Evolutionary conservation across 1,140 invertebrate species (phyloP), one percentile per base, ranked within the genome.

Genomic region (Antheraea mylitta): DNA sequence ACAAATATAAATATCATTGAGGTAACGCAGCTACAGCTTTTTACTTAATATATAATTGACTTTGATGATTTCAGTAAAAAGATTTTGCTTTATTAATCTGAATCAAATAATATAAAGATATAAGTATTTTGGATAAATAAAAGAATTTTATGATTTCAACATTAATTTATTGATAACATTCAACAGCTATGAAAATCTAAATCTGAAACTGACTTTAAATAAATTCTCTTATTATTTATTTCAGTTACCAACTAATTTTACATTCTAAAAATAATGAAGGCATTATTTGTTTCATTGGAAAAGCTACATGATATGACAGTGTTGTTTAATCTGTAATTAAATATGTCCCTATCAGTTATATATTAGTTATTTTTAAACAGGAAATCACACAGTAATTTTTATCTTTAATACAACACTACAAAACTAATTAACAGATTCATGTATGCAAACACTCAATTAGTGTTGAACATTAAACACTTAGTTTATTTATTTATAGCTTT

Each of bases 161-260:
- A 73, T 68, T 74, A 76, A 76, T 83, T 86, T 84, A 80, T 80
- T 84, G 72, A 76, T 80, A 83, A 82, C 77, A 81, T 82, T 69
- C 77, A 84, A 84, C 76, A 81, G 73, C 73, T 78, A 76, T 75
- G 70, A 80, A 73, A 83, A 53, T 16, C 81, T 79, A 79, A 81
- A 74, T 80, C 79, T 77, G 72, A 66, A 72, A 75, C 78, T 79
- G 77, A 53, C 45, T 78, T 71, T 65, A 68, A 72, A 82, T 81
- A 80, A 80, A 80, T 81, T 83, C 76, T 83, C 75, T 82, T 77
- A 80, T 64, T 30, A 64, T 65, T 61, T 62, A 66, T 60, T 36
- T 67, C 64, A 59, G 22, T 37, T 48, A 65, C 45, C 9, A 53
- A n/a, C 45, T 53, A 53, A 53, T 53, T 64, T 72, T 74, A 70